Base-by-base conservation (phyloP, 2,888 invertebrate genomes). In the Anorthoa munda region DNA sequence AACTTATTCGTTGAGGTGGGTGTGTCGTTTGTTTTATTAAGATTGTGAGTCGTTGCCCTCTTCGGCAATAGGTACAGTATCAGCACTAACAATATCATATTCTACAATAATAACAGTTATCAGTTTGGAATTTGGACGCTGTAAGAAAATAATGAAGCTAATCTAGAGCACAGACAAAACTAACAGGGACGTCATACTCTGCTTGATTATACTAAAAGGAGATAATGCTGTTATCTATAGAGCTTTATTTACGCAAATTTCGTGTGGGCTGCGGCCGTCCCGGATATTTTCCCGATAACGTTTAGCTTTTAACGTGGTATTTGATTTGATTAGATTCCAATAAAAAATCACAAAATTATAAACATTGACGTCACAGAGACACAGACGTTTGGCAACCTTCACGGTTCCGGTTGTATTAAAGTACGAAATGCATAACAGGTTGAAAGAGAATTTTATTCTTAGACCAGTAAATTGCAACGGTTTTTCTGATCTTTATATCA, bases 301-400 rank as follows among this genome's bases (percentile, higher is more conserved):
- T 59, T 64, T 60, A 58, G 59, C 66, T 31, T 81, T 72, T 72
- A 63, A 61, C 66, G 55, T 65, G 69, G 23, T 60, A 56, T 83
- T 69, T 73, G 66, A 55, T 84, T 78, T 82, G 81, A 83, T 82
- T 83, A 63, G 45, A 68, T 70, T 63, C 50, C 79, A 80, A 83
- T 77, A 68, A 81, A 71, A 69, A 69, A 63, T 61, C 67, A 58
- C 65, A 59, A 69, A 51, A 18, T 67, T 23, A 50, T 58, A 71
- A 51, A 78, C 69, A 75, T 72, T 26, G 61, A 81, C 83, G 79
- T 77, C 73, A 83, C 70, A 72, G 65, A 45, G 79, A 75, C 72
- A 83, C 70, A 72, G 65, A 45, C 58, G 73, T 76, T 80, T 82
- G 73, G 69, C 73, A 77, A 56, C 48, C n/a, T 82, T 39, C 79